phyloP scores from a whole-genome alignment of 2,888 invertebrate species.

The Dicycla oo region DNA sequence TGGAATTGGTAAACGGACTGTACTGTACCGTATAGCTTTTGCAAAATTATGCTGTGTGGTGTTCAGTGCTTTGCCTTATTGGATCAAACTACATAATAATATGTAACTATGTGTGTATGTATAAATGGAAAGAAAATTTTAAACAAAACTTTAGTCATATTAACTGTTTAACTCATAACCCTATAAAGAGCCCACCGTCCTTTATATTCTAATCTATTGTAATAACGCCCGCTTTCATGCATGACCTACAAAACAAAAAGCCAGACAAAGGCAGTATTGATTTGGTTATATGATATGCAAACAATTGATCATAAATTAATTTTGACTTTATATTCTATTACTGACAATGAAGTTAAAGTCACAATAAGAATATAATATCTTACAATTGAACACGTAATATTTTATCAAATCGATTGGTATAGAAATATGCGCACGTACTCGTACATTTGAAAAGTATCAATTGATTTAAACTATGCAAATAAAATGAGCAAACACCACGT shows the following conservation, averaged over 20 bases:
- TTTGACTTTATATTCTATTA: conserved; percentile 31
- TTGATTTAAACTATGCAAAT: not conserved
- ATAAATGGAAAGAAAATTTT: not conserved
- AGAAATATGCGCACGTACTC: conserved; percentile 1
- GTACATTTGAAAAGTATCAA: conserved; percentile 20
- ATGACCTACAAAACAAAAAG: conserved; percentile 53
- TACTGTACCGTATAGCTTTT: not conserved
- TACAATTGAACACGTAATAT: conserved; percentile 24
- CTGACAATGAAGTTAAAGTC: conserved; percentile 46
- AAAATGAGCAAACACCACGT: not conserved
- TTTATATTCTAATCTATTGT: conserved; percentile 60
- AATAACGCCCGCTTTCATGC: conserved; percentile 47
- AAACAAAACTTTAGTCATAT: conserved; percentile 2
- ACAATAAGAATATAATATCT: conserved; percentile 10
- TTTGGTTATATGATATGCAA: conserved; percentile 45
- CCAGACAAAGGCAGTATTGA: conserved; percentile 43
- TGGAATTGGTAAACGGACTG: conserved; percentile 8
- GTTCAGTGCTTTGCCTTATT: not conserved
- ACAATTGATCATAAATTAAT: conserved; percentile 44
- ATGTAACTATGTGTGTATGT: no score
- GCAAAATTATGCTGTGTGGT: not conserved
- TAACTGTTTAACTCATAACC: conserved; percentile 10
- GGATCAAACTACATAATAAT: not conserved
- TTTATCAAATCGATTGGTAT: conserved; percentile 1
- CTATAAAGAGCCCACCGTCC: conserved; percentile 10